Percentiles rank a stretch among this genome's conserved stretches.
Conservation (phyloP, 2,113 vertebrate species). For the Boulengeromyrus knoepffleri region DNA sequence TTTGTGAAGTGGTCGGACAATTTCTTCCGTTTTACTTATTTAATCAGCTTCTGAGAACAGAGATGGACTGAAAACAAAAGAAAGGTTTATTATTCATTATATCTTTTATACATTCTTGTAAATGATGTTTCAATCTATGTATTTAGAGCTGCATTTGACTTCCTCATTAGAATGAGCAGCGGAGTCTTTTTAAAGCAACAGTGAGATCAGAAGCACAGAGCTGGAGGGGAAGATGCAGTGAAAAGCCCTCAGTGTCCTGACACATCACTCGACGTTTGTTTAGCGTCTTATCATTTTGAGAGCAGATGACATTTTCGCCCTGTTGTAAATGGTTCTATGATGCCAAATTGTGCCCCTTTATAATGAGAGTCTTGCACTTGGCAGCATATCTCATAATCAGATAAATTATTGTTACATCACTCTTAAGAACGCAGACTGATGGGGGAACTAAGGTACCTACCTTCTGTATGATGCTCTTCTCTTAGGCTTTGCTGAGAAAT, state of each 20-base stretch:
- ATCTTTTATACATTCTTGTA: not conserved
- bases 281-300: constrained; percentile 21
- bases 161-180: constrained; percentile 1
- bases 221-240: not conserved
- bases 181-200: constrained; percentile 1
- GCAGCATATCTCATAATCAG: constrained; percentile 18
- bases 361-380: constrained; percentile 16
- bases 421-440: constrained; percentile 3
- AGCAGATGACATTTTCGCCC: constrained; percentile 24
- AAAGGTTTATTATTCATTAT: not conserved
- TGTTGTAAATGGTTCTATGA: constrained; percentile 5
- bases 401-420: constrained; percentile 12
- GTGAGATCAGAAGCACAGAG: constrained; percentile 12
- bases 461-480: not conserved
- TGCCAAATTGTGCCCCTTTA: constrained; percentile 21
- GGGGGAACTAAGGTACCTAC: not conserved
- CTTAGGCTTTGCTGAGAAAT: not conserved
- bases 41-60: not conserved
- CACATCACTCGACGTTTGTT: constrained; percentile 22
- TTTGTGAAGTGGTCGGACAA: not conserved
- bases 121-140: not conserved
- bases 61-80: not conserved
- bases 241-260: constrained; percentile 14
- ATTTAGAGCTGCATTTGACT: not conserved
- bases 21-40: not conserved